Percentiles rank a stretch among this genome's conserved stretches.
phyloP scores from a whole-genome alignment of 2,888 invertebrate species.

The Theretra japonica region DNA sequence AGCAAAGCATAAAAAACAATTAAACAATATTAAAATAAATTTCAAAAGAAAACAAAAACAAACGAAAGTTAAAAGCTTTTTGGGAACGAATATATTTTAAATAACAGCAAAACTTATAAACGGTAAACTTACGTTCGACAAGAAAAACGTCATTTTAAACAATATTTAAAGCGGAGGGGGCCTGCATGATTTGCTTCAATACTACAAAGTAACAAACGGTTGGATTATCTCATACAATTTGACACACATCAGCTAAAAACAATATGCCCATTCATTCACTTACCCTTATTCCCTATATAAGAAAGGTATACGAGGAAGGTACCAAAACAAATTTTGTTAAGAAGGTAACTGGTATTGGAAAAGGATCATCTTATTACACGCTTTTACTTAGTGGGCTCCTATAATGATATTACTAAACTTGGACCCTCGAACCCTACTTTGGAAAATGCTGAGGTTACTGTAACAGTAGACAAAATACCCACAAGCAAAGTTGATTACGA shows the following conservation, averaged over 20 bases:
- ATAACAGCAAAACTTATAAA: too few relatives aligned
- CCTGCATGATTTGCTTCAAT: neutral
- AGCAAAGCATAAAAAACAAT: too few relatives aligned
- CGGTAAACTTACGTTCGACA: too few relatives aligned
- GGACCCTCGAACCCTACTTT: conserved; percentile 40
- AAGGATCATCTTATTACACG: conserved; percentile 63
- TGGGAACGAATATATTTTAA: too few relatives aligned
- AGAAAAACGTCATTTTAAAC: too few relatives aligned
- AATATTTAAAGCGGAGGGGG: too few relatives aligned
- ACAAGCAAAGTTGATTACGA: conserved; percentile 24
- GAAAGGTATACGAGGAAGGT: conserved; percentile 48
- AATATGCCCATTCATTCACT: conserved; percentile 37
- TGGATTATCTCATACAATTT: neutral
- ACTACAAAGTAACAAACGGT: neutral
- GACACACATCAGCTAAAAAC: conserved; percentile 33
- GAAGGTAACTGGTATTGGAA: conserved; percentile 55
- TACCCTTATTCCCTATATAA: conserved; percentile 41
- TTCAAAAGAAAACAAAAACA: too few relatives aligned
- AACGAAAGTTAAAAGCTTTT: too few relatives aligned
- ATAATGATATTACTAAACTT: conserved; percentile 66
- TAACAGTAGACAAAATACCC: conserved; percentile 36
- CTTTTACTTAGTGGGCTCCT: conserved; percentile 59
- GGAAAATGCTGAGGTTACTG: conserved; percentile 45
- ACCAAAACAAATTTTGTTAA: conserved; percentile 59
- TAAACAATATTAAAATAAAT: too few relatives aligned